Evolutionary conservation across 2,888 invertebrate species (phyloP), one percentile per base, ranked within the genome.

Genomic region (Dasysyrphus tricinctus): DNA sequence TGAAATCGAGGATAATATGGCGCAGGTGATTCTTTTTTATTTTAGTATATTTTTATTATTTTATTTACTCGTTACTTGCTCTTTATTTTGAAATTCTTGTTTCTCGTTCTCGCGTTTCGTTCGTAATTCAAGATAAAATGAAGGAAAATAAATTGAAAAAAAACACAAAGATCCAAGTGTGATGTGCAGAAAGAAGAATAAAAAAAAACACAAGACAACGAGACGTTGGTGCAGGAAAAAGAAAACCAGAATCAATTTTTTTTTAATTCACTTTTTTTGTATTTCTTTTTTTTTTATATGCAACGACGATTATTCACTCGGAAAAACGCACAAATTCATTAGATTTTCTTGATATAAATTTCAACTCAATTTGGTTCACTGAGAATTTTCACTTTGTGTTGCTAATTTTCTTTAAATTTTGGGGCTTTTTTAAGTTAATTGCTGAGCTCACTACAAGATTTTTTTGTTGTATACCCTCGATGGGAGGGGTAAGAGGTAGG

Each of bases 1-100:
- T 59, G 44, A 61, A 80, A 19, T 72, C 37, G 85, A 86, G 82
- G 82, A 81, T 81, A 86, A 77, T 85, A 86, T 79, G 86, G 79
- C 82, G 86, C 86, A 86, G 86, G 86, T 86, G 86, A 86, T 82
- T 86, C 44, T 75, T 75, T 77, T 65, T 49, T 77, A 67, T 49
- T 75, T 34, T 37, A 47, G 6, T 44, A 14, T 59, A 44, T 67
- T 78, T 59, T 73, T 34, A 29, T 59, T 51, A 51, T 44, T 32
- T 59, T 80, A 14, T 54, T 37, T 54, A 42, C 32, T 75, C 59
- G 67, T 51, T 78, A 34, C 56, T 76, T 69, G 77, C 37, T 24
- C 16, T 61, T 63, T 78, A 59, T 47, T 63, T 44, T 47, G 29
- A 42, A 24, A 57, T 47, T 54, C 49, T 61, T 61, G 39, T 61